These are phyloP conservation scores for Chionis minor DNA, from an alignment of 2,113 vertebrate genomes.

Conservation along the genomic window DNA sequence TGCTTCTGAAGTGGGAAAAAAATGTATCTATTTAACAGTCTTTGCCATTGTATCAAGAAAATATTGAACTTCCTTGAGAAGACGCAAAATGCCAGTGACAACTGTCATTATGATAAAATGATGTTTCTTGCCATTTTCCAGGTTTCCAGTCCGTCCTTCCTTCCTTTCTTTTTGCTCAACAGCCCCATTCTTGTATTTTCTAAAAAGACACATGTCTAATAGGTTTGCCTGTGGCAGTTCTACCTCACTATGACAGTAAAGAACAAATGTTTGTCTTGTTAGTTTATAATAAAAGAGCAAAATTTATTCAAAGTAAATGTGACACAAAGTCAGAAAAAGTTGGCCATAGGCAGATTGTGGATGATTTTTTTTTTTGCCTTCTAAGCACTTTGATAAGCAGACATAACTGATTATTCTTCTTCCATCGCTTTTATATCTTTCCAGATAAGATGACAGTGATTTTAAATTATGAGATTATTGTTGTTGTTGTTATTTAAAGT, in stretches of 20 bases:
- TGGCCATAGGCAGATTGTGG: neutral
- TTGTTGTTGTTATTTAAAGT: neutral
- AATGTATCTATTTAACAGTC: neutral
- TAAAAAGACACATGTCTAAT: neutral
- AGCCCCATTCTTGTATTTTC: neutral
- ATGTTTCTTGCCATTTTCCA: neutral
- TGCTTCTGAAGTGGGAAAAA: neutral
- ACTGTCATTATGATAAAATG: neutral
- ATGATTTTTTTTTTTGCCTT: neutral
- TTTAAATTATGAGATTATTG: neutral
- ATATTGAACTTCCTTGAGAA: neutral
- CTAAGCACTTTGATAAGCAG: conserved; percentile 10
- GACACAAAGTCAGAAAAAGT: conserved; percentile 4
- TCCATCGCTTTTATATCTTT: neutral
- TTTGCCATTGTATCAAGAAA: conserved; percentile 2
- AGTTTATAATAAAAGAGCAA: neutral
- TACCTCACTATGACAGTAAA: neutral
- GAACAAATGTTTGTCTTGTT: conserved; percentile 22
- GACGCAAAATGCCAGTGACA: neutral
- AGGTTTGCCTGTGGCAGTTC: conserved; percentile 45
- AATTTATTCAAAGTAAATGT: conserved; percentile 33
- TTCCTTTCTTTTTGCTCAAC: neutral
- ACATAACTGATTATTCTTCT: neutral
- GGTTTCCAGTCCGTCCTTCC: neutral
- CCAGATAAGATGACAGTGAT: neutral